Evolutionary conservation across 1,140 invertebrate genomes (phyloP).

Genomic region (Cephus cinctus): DNA sequence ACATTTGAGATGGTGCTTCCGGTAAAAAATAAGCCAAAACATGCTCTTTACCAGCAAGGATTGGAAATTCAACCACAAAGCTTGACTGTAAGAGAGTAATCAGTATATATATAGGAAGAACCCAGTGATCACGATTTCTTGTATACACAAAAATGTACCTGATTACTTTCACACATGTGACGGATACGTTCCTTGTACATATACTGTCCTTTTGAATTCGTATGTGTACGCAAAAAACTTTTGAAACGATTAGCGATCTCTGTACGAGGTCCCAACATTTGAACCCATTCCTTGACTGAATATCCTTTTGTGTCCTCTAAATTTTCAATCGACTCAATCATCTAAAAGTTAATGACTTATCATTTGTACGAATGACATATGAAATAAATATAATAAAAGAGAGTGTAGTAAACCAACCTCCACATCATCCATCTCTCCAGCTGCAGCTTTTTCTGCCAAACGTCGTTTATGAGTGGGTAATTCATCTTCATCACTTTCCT

Average conservation of each 20-base stretch:
- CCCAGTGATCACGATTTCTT: too few relatives aligned
- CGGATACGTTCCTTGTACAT: constrained; percentile 92
- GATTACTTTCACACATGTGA: constrained; percentile 91
- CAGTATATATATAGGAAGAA: too few relatives aligned
- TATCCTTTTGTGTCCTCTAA: constrained; percentile 94
- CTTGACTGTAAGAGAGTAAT: constrained; percentile 63
- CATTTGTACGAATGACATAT: background rate
- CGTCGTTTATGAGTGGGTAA: constrained; percentile 73
- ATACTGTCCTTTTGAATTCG: constrained; percentile 83
- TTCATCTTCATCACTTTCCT: constrained; percentile 63
- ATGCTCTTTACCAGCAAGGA: constrained; percentile 86
- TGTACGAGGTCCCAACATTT: constrained; percentile 90
- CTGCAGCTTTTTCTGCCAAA: constrained; percentile 81
- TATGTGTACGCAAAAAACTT: constrained; percentile 90
- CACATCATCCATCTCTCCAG: constrained; percentile 75
- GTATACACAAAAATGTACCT: constrained; percentile 35
- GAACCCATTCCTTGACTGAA: constrained; percentile 92
- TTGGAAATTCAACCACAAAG: constrained; percentile 92
- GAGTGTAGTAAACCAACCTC: constrained; percentile 54
- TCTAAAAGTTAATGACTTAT: constrained; percentile 49
- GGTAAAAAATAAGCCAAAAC: constrained; percentile 95
- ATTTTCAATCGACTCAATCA: constrained; percentile 97
- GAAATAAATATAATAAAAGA: constrained; percentile 4
- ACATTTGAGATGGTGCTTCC: constrained; percentile 95
- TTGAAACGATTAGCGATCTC: constrained; percentile 98